Evolutionary conservation across 2,797 vertebrate genomes (phyloP), one percentile per base, ranked within the genome.

Genomic region (Scarus forsteni): DNA sequence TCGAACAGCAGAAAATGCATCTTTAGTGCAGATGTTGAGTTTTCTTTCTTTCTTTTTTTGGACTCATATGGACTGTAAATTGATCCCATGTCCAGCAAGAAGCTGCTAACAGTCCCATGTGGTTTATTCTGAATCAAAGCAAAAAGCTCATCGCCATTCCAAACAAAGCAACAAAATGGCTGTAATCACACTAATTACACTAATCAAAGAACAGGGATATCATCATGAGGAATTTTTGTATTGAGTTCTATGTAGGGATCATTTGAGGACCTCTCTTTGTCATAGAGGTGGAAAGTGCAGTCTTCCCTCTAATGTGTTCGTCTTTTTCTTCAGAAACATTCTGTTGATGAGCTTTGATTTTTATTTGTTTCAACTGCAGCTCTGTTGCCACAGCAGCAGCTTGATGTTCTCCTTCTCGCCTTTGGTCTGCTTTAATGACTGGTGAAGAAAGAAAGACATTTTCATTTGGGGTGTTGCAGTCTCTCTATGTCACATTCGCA

Each of bases 1-100:
- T 18, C 15, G 12, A 10, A 40, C 7, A n/a, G 12, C n/a, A 64
- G 16, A 66, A 55, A 67, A 14, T 52, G 59, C 43, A 56, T 16
- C 7, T 49, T 34, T 16, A 43, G 48, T 57, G 43, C 8, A 55
- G 55, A 39, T 56, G 57, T 78, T 27, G 27, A 27, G 27, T 27
- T 27, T 27, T 27, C 27, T 27, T n/a, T 27, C 27, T 27, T 27
- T 15, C 35, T n/a, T 59, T 35, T 16, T 50, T 11, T 53, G 46
- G 53, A 39, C 40, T 43, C 44, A 48, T 52, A 52, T 59, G 27
- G 63, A 65, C 43, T 46, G 12, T 5, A 70, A 15, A 68, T 67
- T 61, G 62, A 73, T 78, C 52, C 48, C 9, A 51, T 61, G 67
- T 49, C 48, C 48, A 67, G 13, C 60, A 44, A 16, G 36, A 66